These are phyloP conservation scores for Acyrthosiphon pisum DNA, from an alignment of 1,140 invertebrate species.

Conservation along the genomic window DNA sequence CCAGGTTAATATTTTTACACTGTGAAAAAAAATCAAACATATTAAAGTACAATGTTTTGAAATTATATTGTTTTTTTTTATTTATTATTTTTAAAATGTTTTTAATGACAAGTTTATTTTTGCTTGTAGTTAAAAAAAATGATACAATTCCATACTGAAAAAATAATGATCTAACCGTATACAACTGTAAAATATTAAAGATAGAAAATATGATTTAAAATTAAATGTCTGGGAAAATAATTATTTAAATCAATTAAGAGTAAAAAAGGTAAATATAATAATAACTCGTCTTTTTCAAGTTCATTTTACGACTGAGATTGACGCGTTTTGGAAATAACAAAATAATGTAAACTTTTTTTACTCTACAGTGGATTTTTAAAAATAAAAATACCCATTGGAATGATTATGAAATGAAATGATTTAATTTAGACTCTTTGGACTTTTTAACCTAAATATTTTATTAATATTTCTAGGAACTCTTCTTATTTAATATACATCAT, in stretches of 20 bases:
- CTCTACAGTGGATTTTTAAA: neutral
- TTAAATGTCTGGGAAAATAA: neutral
- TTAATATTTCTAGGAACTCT: neutral
- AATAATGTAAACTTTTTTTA: neutral
- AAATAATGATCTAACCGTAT: neutral
- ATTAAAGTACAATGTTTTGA: neutral
- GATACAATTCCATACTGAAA: neutral
- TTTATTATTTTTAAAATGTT: neutral
- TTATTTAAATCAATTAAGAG: neutral
- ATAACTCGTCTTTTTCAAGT: neutral
- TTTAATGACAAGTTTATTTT: neutral
- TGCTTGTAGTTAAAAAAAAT: neutral
- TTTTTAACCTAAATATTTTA: neutral
- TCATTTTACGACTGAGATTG: neutral
- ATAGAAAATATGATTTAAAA: neutral
- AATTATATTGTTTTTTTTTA: no score
- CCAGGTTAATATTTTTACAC: neutral
- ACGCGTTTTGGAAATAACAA: neutral
- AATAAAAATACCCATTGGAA: neutral
- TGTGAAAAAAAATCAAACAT: neutral
- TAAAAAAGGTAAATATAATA: neutral
- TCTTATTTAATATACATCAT: neutral
- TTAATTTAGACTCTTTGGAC: neutral
- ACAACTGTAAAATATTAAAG: neutral
- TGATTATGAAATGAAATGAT: neutral